These are phyloP conservation scores for Trinorchestia longiramus DNA, from an alignment of 1,140 invertebrate species.

Conservation along the genomic window DNA sequence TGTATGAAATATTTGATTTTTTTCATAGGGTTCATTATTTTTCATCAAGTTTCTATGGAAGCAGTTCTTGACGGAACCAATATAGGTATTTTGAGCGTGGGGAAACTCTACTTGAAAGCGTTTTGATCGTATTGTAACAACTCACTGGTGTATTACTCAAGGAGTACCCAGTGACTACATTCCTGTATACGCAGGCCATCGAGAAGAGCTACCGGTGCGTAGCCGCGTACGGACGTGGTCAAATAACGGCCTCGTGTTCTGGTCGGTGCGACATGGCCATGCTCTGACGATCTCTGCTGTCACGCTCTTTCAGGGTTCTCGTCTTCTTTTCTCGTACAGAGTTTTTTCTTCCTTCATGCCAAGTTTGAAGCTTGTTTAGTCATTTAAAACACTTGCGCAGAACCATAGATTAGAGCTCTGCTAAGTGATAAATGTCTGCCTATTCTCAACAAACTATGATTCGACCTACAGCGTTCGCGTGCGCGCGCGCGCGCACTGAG, in stretches of 20 bases:
- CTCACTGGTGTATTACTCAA: too few species aligned
- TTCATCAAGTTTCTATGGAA: too few species aligned
- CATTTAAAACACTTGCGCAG: background rate
- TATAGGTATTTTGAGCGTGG: too few species aligned
- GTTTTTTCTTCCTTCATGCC: background rate
- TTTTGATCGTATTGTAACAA: too few species aligned
- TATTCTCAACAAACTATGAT: background rate
- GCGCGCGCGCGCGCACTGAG: background rate
- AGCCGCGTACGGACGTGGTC: background rate
- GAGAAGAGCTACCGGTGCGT: background rate
- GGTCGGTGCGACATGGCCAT: constrained; percentile 14
- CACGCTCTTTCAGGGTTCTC: background rate
- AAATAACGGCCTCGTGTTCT: constrained; percentile 13
- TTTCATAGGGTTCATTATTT: too few species aligned
- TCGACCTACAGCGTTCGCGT: background rate
- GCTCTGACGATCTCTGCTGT: constrained; percentile 21
- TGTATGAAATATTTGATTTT: too few species aligned
- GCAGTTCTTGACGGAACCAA: too few species aligned
- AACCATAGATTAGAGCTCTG: background rate
- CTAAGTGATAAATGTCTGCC: background rate
- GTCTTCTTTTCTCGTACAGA: background rate
- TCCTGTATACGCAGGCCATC: background rate
- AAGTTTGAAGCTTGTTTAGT: background rate
- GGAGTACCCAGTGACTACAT: background rate
- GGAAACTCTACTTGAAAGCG: too few species aligned